Evolutionary conservation across 2,888 invertebrate genomes (phyloP), one percentile per base, ranked within the genome.

Genomic region (Slavum lentiscoides): DNA sequence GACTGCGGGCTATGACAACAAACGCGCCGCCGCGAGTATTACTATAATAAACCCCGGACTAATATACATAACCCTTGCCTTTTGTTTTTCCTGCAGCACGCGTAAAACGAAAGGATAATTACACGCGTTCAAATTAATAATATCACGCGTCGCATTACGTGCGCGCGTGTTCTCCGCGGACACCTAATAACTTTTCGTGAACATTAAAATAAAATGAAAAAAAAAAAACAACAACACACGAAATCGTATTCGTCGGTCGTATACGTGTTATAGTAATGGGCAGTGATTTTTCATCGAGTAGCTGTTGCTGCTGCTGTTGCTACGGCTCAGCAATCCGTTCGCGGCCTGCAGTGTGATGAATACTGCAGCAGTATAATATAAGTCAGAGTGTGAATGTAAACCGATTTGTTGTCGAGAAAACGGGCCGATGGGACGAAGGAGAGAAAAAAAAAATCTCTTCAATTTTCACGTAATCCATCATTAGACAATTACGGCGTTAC

Each of bases 391-490:
- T 75, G 75, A 67, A 67, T 59, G 67, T 75, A 67, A 75, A 67
- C 75, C 75, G 75, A 75, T 75, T 75, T 67, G 67, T 75, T 75
- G 66, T 67, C 66, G 15, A 73, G 23, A 49, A 62, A 62, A 30
- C 30, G 30, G 30, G 30, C 1, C 4, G 30, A 4, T 30, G 30
- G 30, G 30, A 30, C 2, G 30, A 4, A 4, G 30, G 30, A 30
- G 30, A 30, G 30, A 30, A 30, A 4, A 30, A 30, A 30, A 30
- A 30, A 30, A 30, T 75, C 75, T 75, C 75, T 75, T 75, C 75
- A 75, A 67, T 75, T 75, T 75, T 75, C 75, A 75, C 75, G 66
- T 59, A 59, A 75, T 75, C 75, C 67, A 67, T 75, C 75, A 75
- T 75, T 43, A 11, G 75, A 75, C 67, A 75, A 75, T 75, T 43